Conservation (phyloP, 1,140 invertebrate genomes). For the Bombus impatiens region DNA sequence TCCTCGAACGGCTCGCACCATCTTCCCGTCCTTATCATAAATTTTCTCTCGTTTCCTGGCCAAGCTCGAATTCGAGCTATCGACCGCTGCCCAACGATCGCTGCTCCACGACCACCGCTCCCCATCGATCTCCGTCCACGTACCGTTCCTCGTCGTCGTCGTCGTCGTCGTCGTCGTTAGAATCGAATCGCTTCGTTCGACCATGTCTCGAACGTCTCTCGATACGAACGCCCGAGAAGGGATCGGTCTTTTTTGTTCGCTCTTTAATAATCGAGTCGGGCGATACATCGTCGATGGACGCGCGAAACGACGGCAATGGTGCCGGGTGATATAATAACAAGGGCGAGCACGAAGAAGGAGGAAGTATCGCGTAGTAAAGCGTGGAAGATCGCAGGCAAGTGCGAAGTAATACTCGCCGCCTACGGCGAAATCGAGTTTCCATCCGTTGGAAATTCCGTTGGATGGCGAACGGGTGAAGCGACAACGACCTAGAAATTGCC, state of each 20-base stretch:
- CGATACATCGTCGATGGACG: neutral
- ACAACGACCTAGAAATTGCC: neutral
- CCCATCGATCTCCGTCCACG: too few species aligned
- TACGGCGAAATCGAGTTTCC: neutral
- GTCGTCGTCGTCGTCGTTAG: neutral
- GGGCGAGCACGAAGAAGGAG: neutral
- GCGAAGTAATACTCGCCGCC: neutral
- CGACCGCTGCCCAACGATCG: neutral
- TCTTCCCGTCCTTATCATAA: conserved; percentile 23
- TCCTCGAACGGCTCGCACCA: neutral
- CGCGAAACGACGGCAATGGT: neutral
- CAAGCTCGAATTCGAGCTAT: neutral
- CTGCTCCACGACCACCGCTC: neutral
- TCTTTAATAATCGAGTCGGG: neutral
- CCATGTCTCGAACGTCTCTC: neutral
- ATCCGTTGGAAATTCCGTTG: too few species aligned
- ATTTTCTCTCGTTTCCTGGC: conserved; percentile 37
- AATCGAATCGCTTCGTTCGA: neutral
- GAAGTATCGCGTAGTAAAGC: neutral
- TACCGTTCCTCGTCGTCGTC: too few species aligned
- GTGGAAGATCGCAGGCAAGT: neutral
- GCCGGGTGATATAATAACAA: neutral
- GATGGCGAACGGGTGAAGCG: neutral
- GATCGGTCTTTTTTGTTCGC: neutral
- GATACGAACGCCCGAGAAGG: neutral